phyloP scores from a whole-genome alignment of 2,888 invertebrate genomes.

The Pollenia griseotomentosa region DNA sequence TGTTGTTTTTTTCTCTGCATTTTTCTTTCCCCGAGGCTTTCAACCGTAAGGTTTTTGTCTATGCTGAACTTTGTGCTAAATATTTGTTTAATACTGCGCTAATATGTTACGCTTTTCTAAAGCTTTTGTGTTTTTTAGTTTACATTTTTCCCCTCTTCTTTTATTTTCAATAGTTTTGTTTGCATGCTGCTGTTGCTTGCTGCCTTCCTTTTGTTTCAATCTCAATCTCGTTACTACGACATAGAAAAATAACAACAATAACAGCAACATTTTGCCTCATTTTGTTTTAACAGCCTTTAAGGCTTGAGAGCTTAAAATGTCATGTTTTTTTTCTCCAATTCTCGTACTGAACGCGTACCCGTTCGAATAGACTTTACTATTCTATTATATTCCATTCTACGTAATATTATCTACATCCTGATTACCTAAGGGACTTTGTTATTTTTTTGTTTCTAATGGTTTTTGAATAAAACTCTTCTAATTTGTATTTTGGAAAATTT shows the following conservation, averaged over 20 bases:
- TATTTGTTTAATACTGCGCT: conserved; percentile 73
- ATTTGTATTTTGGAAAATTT: conserved; percentile 60
- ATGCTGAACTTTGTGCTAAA: conserved; percentile 73
- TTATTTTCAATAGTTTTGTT: conserved; percentile 45
- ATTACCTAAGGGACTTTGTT: conserved; percentile 62
- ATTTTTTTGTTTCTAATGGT: conserved; percentile 22
- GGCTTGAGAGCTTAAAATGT: conserved; percentile 70
- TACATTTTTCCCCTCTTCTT: conserved; percentile 16
- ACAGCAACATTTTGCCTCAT: conserved; percentile 42
- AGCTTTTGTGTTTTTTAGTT: conserved; percentile 67
- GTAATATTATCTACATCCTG: conserved; percentile 69
- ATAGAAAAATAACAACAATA: conserved; percentile 14
- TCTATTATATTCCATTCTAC: conserved; percentile 33
- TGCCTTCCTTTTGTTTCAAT: conserved; percentile 50
- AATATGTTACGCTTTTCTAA: conserved; percentile 65
- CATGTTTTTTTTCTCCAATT: conserved; percentile 48
- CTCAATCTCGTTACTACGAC: conserved; percentile 45
- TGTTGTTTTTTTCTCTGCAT: conserved; percentile 5
- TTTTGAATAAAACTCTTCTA: conserved; percentile 62
- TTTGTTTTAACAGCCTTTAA: conserved; percentile 50
- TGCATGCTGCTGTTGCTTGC: neutral
- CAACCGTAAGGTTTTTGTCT: conserved; percentile 73
- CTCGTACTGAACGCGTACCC: neutral
- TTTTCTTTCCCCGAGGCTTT: conserved; percentile 38
- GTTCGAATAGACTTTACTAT: neutral